Conservation (phyloP, 2,113 vertebrate genomes). For the Danio rerio region DNA sequence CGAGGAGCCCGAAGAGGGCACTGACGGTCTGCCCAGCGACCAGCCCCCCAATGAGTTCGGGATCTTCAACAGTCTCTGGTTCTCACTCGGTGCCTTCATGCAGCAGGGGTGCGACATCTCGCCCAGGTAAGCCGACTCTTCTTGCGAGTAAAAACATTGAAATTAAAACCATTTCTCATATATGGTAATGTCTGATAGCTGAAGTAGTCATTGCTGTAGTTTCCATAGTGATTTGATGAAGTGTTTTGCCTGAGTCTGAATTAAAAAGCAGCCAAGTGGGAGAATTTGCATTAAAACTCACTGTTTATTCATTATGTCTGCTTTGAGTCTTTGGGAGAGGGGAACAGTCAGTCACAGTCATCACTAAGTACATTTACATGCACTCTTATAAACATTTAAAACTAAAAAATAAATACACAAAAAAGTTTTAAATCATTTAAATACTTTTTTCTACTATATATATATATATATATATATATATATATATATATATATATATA, state of each 20-base stretch:
- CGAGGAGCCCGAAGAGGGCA: constrained; percentile 96
- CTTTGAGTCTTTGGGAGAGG: background rate
- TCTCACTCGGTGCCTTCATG: constrained; percentile 99
- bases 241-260: constrained; percentile 31
- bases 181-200: constrained; percentile 53
- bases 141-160: background rate
- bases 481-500: too few species aligned
- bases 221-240: constrained; percentile 55
- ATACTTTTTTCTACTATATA: too few species aligned
- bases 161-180: constrained; percentile 41
- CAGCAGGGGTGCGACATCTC: constrained; percentile 99
- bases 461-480: too few species aligned
- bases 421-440: background rate
- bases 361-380: constrained; percentile 24
- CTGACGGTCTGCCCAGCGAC: constrained; percentile 93
- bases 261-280: constrained; percentile 30
- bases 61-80: constrained; percentile 99
- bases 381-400: background rate
- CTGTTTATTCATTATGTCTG: constrained; percentile 31
- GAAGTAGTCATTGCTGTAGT: constrained; percentile 49
- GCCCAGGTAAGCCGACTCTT: constrained; percentile 83
- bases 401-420: background rate
- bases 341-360: background rate
- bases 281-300: constrained; percentile 34
- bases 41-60: constrained; percentile 99